A percentile compares a stretch with the other conserved stretches of the same genome.
phyloP scores from a whole-genome alignment of 1,140 invertebrate species.

The Neuroterus valhalla region DNA sequence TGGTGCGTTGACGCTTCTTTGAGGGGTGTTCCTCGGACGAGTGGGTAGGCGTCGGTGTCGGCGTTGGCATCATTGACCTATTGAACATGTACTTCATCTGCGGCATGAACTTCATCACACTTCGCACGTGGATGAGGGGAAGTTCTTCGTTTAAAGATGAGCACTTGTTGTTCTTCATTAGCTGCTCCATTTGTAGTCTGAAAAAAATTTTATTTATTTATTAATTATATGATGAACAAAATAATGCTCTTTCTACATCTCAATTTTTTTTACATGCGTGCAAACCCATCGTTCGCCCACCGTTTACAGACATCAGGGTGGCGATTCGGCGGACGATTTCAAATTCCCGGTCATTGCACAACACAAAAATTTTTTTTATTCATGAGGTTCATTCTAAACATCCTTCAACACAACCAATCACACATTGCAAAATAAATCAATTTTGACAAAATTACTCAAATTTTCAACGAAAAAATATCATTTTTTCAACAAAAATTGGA shows the following conservation, averaged over 20 bases:
- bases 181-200: constrained; percentile 84
- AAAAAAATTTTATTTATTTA: constrained; percentile 51
- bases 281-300: too few relatives aligned
- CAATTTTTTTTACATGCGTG: neutral
- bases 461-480: too few relatives aligned
- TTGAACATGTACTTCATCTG: constrained; percentile 88
- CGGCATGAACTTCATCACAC: constrained; percentile 89
- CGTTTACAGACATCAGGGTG: too few relatives aligned
- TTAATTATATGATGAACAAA: constrained; percentile 24
- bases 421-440: too few relatives aligned
- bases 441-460: too few relatives aligned
- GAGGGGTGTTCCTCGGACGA: constrained; percentile 72
- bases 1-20: constrained; percentile 78
- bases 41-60: constrained; percentile 61
- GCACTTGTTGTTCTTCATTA: constrained; percentile 84
- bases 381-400: too few relatives aligned
- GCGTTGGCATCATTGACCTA: constrained; percentile 65
- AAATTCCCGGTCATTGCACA: too few relatives aligned
- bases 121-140: constrained; percentile 85
- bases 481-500: too few relatives aligned
- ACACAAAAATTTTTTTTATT: too few relatives aligned
- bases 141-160: constrained; percentile 79
- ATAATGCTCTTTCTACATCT: constrained; percentile 18
- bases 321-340: too few relatives aligned
- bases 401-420: too few relatives aligned